Percentiles rank a stretch among this genome's conserved stretches.
Evolutionary conservation across 2,888 invertebrate genomes (phyloP).

Genomic region (Tinea semifulvella): DNA sequence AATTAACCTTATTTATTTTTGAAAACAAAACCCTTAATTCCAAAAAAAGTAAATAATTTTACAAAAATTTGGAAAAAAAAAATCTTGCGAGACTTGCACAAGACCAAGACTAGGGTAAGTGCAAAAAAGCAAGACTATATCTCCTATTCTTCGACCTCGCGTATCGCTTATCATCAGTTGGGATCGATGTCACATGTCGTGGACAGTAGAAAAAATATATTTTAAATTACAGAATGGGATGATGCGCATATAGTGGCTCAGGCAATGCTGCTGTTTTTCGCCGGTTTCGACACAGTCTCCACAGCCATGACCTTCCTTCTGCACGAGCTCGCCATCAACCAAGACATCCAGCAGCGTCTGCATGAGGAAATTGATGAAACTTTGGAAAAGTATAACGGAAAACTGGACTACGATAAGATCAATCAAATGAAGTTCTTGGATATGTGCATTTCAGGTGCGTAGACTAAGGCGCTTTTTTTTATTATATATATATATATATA

Average conservation of each 20-base stretch:
- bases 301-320: slow-evolving; percentile 55
- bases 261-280: slow-evolving; percentile 62
- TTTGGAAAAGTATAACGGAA: slow-evolving; percentile 37
- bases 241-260: slow-evolving; percentile 53
- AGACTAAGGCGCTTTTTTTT: too few species aligned
- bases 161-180: too few species aligned
- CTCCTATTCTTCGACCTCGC: too few species aligned
- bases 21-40: neutral
- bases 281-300: slow-evolving; percentile 63
- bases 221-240: slow-evolving; percentile 32
- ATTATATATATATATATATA: too few species aligned
- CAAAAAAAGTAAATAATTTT: too few species aligned
- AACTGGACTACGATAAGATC: slow-evolving; percentile 56
- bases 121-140: too few species aligned
- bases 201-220: too few species aligned
- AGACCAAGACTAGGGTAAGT: too few species aligned
- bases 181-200: too few species aligned
- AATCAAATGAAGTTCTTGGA: slow-evolving; percentile 68
- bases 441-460: slow-evolving; percentile 68
- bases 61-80: too few species aligned
- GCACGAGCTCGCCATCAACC: slow-evolving; percentile 66
- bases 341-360: slow-evolving; percentile 65
- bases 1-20: too few species aligned
- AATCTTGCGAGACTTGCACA: too few species aligned
- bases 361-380: slow-evolving; percentile 61